phyloP scores from a whole-genome alignment of 2,797 vertebrate species.

The Pogoniulus pusillus region DNA sequence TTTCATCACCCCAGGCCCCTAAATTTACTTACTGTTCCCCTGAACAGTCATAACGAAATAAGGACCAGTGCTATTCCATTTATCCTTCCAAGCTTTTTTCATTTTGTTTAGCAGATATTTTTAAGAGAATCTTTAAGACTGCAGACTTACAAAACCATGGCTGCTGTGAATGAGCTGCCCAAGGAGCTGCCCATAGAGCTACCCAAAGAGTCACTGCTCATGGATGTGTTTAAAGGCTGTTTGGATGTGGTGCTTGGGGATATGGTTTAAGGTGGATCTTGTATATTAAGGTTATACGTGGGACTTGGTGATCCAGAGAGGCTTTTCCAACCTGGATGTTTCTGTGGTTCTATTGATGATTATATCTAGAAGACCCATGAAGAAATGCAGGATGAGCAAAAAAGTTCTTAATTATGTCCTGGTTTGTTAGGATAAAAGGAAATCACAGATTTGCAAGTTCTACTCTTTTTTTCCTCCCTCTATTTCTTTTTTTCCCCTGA shows the following conservation, averaged over 20 bases:
- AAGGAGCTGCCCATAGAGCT: too few relatives aligned
- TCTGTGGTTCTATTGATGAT: too few relatives aligned
- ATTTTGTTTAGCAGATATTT: not conserved
- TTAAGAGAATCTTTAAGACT: not conserved
- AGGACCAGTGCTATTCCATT: not conserved
- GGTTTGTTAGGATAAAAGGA: not conserved
- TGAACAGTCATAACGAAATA: not conserved
- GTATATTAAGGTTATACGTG: too few relatives aligned
- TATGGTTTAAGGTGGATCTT: too few relatives aligned
- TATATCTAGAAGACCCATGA: not conserved
- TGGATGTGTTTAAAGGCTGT: too few relatives aligned
- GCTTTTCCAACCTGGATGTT: too few relatives aligned
- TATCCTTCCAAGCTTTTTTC: not conserved
- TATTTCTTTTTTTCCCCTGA: not conserved
- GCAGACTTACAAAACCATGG: not conserved
- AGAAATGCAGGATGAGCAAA: not conserved
- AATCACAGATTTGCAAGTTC: not conserved
- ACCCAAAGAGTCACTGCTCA: too few relatives aligned
- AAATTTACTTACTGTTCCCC: not conserved
- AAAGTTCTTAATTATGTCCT: not conserved
- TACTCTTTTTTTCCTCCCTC: not conserved
- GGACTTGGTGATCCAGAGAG: too few relatives aligned
- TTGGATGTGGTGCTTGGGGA: too few relatives aligned
- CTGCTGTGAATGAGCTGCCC: not conserved
- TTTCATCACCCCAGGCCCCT: too few relatives aligned